These are phyloP conservation scores for Saguinus imperator DNA, from an alignment of 2,113 vertebrate genomes.

Conservation along the genomic window DNA sequence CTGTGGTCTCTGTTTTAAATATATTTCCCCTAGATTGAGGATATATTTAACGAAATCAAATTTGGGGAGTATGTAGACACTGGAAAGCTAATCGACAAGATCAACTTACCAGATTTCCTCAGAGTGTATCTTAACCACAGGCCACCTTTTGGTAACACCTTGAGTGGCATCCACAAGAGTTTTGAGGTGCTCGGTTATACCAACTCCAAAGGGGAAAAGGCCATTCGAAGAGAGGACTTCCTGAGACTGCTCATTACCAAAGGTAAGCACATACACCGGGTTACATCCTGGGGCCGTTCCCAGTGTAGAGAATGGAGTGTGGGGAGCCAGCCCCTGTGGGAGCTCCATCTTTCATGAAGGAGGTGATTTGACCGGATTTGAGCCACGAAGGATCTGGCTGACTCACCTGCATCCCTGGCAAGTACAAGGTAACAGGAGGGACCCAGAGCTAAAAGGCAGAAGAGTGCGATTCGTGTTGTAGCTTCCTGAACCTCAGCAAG, in stretches of 20 bases:
- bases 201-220: slow-evolving; percentile 77
- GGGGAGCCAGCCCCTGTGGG: background rate
- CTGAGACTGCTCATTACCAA: slow-evolving; percentile 88
- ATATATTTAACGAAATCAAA: slow-evolving; percentile 94
- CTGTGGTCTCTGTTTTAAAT: background rate
- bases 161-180: slow-evolving; percentile 79
- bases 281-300: background rate
- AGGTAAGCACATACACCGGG: slow-evolving; percentile 81
- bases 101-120: slow-evolving; percentile 92
- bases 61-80: slow-evolving; percentile 91
- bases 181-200: slow-evolving; percentile 88
- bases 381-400: background rate
- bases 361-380: background rate
- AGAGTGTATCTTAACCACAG: slow-evolving; percentile 94
- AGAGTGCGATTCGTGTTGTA: background rate
- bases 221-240: slow-evolving; percentile 87
- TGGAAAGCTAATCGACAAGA: slow-evolving; percentile 87
- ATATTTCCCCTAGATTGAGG: slow-evolving; percentile 86
- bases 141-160: slow-evolving; percentile 87
- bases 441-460: background rate
- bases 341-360: background rate
- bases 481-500: fast-evolving
- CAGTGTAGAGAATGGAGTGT: slow-evolving; percentile 44
- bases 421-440: background rate
- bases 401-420: background rate